Conservation (phyloP, 2,888 invertebrate genomes). For the Blastobasis lacticolella region DNA sequence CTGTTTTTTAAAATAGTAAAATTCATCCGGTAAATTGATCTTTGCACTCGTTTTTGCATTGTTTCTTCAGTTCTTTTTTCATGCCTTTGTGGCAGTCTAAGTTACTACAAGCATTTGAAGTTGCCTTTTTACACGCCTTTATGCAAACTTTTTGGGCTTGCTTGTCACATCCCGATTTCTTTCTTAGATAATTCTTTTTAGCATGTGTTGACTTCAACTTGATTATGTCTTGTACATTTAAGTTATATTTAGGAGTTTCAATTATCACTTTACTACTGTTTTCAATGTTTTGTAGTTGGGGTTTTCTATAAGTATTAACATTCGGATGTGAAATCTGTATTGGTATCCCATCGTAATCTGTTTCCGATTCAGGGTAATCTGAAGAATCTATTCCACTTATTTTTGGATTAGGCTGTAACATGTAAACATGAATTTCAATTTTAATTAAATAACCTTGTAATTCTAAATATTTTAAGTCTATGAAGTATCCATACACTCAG, state of each 20-base stretch:
- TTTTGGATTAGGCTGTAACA: background rate
- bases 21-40: slow-evolving; percentile 12
- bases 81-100: slow-evolving; percentile 25
- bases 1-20: too few species aligned
- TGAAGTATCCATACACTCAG: too few species aligned
- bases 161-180: slow-evolving; percentile 23
- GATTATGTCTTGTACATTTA: background rate
- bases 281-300: background rate
- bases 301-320: too few species aligned
- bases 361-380: background rate
- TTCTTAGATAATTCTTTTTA: slow-evolving; percentile 10
- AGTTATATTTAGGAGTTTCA: background rate
- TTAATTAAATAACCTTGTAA: too few species aligned
- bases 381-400: background rate
- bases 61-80: slow-evolving; percentile 25
- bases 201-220: background rate
- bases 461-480: too few species aligned
- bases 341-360: too few species aligned
- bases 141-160: slow-evolving; percentile 23
- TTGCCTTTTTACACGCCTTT: slow-evolving; percentile 25
- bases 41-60: slow-evolving; percentile 32
- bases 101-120: slow-evolving; percentile 19
- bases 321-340: background rate
- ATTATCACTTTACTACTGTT: background rate
- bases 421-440: background rate